Evolutionary conservation across 2,113 vertebrate genomes (phyloP), one percentile per base, ranked within the genome.

Genomic region (Dicaeum eximium): DNA sequence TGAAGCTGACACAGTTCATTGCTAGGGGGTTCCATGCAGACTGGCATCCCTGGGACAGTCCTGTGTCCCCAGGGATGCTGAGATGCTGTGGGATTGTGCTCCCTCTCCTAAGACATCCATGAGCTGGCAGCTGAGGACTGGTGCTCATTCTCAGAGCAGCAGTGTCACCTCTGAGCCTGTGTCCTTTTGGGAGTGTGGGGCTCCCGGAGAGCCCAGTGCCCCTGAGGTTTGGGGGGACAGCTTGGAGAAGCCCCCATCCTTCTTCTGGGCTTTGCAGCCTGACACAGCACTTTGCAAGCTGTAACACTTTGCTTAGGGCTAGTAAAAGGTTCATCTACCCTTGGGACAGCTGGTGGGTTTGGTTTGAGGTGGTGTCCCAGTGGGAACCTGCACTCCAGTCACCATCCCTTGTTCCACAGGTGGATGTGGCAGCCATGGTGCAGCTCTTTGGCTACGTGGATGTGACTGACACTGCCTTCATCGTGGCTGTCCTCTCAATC

Each of bases 391-490:
- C 35, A 8, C 6, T 64, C 31, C 67, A 54, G 15, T 92, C 80
- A 90, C 71, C 30, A 27, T 9, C 60, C 79, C 31, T 85, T 10
- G 23, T 47, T 40, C 28, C 60, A 1, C 94, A 96, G 94, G 95
- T 96, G 94, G 93, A 97, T 85, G 87, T 94, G 88, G 62, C 66
- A 85, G 95, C 96, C 93, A 98, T 98, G 98, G 95, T 74, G 2
- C 3, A 4, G 72, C 69, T 98, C 73, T 95, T 98, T 6, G 73
- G 94, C 90, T 98, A 97, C 5, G 95, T 98, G 93, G 95, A 98
- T 11, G 88, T 97, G 64, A 97, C 67, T 0, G 96, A 98, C 35
- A 70, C 80, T 71, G 67, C 38, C 86, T 98, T 98, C 51, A 53
- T 97, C 51, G 82, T 37, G 2, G 98, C 98, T 1, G 27, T 96